Conservation (phyloP, 2,113 vertebrate genomes). For the Pterophyllum scalare region DNA sequence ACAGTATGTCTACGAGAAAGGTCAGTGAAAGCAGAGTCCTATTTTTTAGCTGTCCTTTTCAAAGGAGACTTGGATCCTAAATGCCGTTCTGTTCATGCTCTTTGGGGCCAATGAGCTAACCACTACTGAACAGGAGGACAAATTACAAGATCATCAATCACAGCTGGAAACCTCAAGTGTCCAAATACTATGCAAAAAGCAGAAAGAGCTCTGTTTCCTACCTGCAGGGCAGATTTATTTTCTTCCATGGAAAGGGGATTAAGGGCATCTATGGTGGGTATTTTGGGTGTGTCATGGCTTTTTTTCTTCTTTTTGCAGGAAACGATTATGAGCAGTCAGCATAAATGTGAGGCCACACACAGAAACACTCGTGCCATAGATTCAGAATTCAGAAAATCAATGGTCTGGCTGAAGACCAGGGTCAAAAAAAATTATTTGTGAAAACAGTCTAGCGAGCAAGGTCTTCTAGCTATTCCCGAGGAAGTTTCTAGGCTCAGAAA, state of each 20-base stretch:
- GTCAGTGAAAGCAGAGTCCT: slow-evolving; percentile 45
- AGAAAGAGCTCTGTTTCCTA: slow-evolving; percentile 24
- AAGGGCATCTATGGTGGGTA: slow-evolving; percentile 14
- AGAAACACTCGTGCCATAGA: not conserved
- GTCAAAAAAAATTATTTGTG: not conserved
- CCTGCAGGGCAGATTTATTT: not conserved
- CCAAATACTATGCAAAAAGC: slow-evolving; percentile 47
- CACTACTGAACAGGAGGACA: slow-evolving; percentile 48
- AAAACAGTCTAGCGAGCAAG: not conserved
- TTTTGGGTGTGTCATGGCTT: slow-evolving; percentile 40
- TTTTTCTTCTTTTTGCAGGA: slow-evolving; percentile 48
- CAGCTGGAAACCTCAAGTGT: slow-evolving; percentile 46
- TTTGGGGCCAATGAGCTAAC: slow-evolving; percentile 32
- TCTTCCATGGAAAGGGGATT: not conserved
- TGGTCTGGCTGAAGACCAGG: not conserved
- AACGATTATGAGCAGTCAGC: slow-evolving; percentile 20
- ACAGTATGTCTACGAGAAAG: slow-evolving; percentile 4
- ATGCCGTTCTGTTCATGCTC: slow-evolving; percentile 11
- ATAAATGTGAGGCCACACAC: slow-evolving; percentile 47
- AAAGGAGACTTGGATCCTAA: slow-evolving; percentile 22
- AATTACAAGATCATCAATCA: slow-evolving; percentile 66
- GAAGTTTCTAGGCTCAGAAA: no score
- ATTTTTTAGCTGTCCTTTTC: slow-evolving; percentile 48
- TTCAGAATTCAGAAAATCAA: not conserved
- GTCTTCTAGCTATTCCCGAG: not conserved